Conservation (phyloP, 2,113 vertebrate species). For the Paralichthys olivaceus region DNA sequence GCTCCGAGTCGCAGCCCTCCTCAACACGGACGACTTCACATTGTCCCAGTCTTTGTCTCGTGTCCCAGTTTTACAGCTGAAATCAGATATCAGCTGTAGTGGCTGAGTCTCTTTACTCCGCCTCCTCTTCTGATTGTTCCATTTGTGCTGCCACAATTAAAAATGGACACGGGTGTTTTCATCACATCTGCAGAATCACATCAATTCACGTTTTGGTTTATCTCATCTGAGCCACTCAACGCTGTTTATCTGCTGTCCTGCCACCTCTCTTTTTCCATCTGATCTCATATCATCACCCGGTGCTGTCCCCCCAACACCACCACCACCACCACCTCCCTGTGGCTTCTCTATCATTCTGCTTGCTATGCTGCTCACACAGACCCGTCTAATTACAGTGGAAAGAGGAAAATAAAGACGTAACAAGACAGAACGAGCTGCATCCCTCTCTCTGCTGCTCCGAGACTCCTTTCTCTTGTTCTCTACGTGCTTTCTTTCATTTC, state of each 20-base stretch:
- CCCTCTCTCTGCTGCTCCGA: conserved; percentile 23
- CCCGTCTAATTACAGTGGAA: conserved; percentile 74
- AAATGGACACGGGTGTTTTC: conserved; percentile 37
- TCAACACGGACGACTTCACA: no score
- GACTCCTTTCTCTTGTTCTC: conserved; percentile 27
- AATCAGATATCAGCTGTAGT: conserved; percentile 59
- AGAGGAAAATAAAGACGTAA: conserved; percentile 14
- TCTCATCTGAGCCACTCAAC: conserved; percentile 41
- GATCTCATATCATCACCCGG: conserved; percentile 49
- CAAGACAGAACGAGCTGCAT: conserved; percentile 52
- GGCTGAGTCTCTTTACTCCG: conserved; percentile 24
- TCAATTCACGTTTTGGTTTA: conserved; percentile 35
- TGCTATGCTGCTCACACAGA: conserved; percentile 73
- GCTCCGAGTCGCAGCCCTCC: conserved; percentile 33
- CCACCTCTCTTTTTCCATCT: conserved; percentile 41
- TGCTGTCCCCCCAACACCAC: conserved; percentile 41
- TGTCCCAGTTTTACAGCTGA: conserved; percentile 56
- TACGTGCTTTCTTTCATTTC: conserved; percentile 34
- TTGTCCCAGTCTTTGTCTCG: conserved; percentile 16
- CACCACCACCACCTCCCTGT: conserved; percentile 25
- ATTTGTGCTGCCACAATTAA: conserved; percentile 52
- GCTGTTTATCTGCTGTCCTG: conserved; percentile 44
- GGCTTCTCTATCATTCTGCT: conserved; percentile 63
- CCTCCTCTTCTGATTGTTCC: conserved; percentile 40
- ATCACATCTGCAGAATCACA: conserved; percentile 17